Percentiles rank a stretch among this genome's conserved stretches.
Evolutionary conservation across 2,888 invertebrate species (phyloP).

Genomic region (Yponomeuta cagnagella): DNA sequence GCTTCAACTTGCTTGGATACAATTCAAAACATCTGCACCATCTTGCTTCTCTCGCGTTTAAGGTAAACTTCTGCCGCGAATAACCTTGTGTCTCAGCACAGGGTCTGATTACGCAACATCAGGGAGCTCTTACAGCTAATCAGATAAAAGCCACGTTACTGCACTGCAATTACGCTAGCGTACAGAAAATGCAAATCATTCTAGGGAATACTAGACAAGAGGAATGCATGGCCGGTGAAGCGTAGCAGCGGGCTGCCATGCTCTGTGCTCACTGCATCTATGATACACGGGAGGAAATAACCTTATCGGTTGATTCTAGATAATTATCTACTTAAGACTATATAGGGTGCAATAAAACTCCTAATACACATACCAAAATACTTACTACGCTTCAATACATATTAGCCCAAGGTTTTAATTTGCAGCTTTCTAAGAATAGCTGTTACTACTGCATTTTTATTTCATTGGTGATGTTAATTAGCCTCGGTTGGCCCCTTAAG

Average conservation of each 20-base stretch:
- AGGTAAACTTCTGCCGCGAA: too few species aligned
- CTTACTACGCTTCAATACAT: too few species aligned
- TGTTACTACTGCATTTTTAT: too few species aligned
- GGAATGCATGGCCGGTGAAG: slow-evolving; percentile 19
- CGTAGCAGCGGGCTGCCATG: slow-evolving; percentile 15
- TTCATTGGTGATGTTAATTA: too few species aligned
- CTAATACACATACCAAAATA: too few species aligned
- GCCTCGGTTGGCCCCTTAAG: too few species aligned
- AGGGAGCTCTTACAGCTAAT: not conserved
- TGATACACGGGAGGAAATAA: not conserved
- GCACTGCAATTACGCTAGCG: not conserved
- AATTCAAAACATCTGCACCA: too few species aligned
- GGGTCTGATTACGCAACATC: not conserved
- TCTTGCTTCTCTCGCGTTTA: too few species aligned
- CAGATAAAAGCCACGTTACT: not conserved
- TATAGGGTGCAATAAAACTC: not conserved
- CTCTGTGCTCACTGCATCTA: not conserved
- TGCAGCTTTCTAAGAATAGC: too few species aligned
- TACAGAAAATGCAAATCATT: not conserved
- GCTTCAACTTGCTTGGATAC: too few species aligned
- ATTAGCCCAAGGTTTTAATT: too few species aligned
- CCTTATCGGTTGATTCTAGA: not conserved
- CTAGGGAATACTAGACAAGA: not conserved
- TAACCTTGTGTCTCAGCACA: not conserved
- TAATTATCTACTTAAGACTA: not conserved